Evolutionary conservation across 1,140 invertebrate genomes (phyloP), one percentile per base, ranked within the genome.

Genomic region (Drosophila arawakana): DNA sequence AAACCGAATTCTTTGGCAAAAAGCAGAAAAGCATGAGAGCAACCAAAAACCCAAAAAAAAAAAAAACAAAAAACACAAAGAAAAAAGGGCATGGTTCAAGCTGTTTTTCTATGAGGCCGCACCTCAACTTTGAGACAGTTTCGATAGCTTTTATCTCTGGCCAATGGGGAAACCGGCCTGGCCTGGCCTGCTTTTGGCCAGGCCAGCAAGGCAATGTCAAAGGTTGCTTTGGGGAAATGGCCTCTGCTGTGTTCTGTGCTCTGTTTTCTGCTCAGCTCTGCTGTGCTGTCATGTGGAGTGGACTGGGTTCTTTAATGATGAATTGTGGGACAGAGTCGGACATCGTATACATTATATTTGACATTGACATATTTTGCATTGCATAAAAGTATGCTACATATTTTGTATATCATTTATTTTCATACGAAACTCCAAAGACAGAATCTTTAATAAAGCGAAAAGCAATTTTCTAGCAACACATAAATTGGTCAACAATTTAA

Each of bases 351-450:
- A 70, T 82, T 80, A 77, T 65, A 73, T 79, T 88, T 86, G 82
- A 86, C 82, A 83, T 83, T 86, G 82, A 86, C 83, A 86, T 86
- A 86, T 86, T 86, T 86, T 88, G 69, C 68, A 71, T 73, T 76
- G 79, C 83, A 88, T 88, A 86, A 83, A 80, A 80, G 76, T 86
- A 77, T 82, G 83, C 83, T 71, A 83, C 76, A 83, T 79, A 86
- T 86, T 86, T 78, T 76, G 65, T 73, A 68, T 52, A 73, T 73
- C 49, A 73, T 73, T 73, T 73, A 73, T 73, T 60, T 73, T 25
- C 65, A 60, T 73, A 41, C 4, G 11, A 11, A 41, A 41, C 9
- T 41, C 39, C 39, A 41, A 8, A 46, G 30, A 21, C 59, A 52
- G 25, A 61, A 73, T 46, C 71, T 73, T 60, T 73, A 61, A 55